A percentile compares a stretch with the other conserved stretches of the same genome.
Evolutionary conservation across 2,113 vertebrate genomes (phyloP).

Genomic region (Paradoxurus hermaphroditus): DNA sequence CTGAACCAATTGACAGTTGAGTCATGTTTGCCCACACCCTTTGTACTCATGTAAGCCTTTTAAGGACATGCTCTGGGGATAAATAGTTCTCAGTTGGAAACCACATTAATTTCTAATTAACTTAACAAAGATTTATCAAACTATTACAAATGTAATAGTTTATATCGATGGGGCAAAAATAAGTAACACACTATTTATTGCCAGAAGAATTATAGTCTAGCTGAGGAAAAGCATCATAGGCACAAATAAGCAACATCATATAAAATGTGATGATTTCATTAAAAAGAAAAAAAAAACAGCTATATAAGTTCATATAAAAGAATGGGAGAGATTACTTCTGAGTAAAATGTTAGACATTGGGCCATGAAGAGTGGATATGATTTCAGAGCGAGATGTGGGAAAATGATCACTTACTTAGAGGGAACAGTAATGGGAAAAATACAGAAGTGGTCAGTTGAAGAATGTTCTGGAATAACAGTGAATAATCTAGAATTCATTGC

Average conservation of each 20-base stretch:
- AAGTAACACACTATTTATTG: not conserved
- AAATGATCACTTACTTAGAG: not conserved
- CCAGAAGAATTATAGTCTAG: not conserved
- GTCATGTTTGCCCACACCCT: not conserved
- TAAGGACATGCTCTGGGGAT: not conserved
- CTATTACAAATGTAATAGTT: not conserved
- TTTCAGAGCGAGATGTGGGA: not conserved
- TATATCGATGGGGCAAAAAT: not conserved
- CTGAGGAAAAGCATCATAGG: not conserved
- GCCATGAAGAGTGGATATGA: not conserved
- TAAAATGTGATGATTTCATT: not conserved
- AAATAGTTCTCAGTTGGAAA: not conserved
- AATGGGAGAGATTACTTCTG: not conserved
- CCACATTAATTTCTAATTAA: not conserved
- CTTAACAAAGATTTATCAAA: conserved; percentile 14
- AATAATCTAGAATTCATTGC: not conserved
- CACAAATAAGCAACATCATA: not conserved
- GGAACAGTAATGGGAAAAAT: not conserved
- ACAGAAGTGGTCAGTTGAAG: not conserved
- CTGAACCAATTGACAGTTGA: not conserved
- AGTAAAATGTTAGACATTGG: not conserved
- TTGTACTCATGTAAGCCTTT: not conserved
- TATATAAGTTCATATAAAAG: not conserved
- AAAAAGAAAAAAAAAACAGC: not conserved
- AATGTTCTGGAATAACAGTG: not conserved